These are phyloP conservation scores for Macrobrachium nipponense DNA, from an alignment of 1,140 invertebrate species.

Conservation along the genomic window DNA sequence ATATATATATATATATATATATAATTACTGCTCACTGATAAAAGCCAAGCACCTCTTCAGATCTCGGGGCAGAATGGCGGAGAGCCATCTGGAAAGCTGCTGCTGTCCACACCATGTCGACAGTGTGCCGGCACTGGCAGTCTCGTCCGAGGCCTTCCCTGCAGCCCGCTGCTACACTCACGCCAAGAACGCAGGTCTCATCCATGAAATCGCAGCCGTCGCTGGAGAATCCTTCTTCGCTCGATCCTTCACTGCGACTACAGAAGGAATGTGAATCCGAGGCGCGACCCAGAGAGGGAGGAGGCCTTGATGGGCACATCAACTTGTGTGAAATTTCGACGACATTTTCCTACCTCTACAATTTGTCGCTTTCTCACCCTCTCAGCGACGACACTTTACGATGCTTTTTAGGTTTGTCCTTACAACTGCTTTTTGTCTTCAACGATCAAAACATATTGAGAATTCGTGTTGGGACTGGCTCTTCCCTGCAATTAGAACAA, in stretches of 20 bases:
- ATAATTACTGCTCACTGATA: not conserved
- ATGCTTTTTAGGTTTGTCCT: slow-evolving; percentile 27
- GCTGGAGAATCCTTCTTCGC: not conserved
- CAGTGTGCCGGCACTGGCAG: slow-evolving; percentile 43
- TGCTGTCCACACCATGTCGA: slow-evolving; percentile 32
- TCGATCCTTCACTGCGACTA: not conserved
- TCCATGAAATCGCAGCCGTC: not conserved
- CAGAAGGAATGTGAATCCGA: not conserved
- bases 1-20: not conserved
- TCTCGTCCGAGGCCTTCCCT: not conserved
- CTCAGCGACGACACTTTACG: slow-evolving; percentile 33
- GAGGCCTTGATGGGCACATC: slow-evolving; percentile 30
- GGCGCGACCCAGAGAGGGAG: not conserved
- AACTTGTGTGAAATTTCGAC: slow-evolving; percentile 23
- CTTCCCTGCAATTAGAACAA: no score
- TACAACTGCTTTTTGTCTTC: slow-evolving; percentile 25
- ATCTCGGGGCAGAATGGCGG: slow-evolving; percentile 32
- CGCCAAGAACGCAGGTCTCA: slow-evolving; percentile 41
- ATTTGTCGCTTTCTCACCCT: slow-evolving; percentile 29
- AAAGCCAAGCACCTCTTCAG: not conserved
- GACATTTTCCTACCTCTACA: slow-evolving; percentile 11
- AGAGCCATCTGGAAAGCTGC: slow-evolving; percentile 48
- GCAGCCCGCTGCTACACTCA: slow-evolving; percentile 8
- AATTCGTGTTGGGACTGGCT: not conserved
- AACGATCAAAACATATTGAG: not conserved